phyloP scores from a whole-genome alignment of 2,113 vertebrate genomes.

The Phylloscopus trochilus region DNA sequence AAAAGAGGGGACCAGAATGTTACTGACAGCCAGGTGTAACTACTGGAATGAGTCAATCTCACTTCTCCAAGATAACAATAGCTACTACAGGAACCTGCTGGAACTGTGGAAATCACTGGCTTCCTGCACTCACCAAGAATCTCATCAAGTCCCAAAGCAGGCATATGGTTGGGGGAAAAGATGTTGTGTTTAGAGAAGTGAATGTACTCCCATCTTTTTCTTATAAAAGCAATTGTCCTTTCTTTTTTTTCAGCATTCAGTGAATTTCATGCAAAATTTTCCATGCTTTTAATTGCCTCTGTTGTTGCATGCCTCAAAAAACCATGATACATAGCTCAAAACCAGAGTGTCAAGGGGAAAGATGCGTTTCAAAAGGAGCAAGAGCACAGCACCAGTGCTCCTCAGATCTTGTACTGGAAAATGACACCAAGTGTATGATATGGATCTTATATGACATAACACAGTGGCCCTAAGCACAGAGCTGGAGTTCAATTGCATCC shows the following conservation, averaged over 20 bases:
- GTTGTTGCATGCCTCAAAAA: neutral
- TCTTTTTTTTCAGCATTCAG: neutral
- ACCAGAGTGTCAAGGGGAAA: fast-evolving
- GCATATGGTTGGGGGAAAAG: neutral
- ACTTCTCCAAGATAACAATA: neutral
- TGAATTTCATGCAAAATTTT: neutral
- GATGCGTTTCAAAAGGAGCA: neutral
- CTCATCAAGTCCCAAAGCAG: neutral
- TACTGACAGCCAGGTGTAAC: neutral
- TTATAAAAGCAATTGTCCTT: fast-evolving
- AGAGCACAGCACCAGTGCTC: neutral
- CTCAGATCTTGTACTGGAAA: neutral
- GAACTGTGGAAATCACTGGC: neutral
- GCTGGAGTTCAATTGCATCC: neutral
- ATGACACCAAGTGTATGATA: fast-evolving
- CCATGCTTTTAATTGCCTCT: neutral
- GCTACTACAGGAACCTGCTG: neutral
- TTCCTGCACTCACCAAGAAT: neutral
- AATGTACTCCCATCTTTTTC: neutral
- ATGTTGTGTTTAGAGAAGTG: neutral
- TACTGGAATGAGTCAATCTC: neutral
- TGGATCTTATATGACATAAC: fast-evolving
- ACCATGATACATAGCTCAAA: neutral
- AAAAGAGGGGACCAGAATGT: neutral
- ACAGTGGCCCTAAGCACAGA: neutral